Evolutionary conservation across 1,140 invertebrate genomes (phyloP).

Genomic region (Cyrtorhinus lividipennis): DNA sequence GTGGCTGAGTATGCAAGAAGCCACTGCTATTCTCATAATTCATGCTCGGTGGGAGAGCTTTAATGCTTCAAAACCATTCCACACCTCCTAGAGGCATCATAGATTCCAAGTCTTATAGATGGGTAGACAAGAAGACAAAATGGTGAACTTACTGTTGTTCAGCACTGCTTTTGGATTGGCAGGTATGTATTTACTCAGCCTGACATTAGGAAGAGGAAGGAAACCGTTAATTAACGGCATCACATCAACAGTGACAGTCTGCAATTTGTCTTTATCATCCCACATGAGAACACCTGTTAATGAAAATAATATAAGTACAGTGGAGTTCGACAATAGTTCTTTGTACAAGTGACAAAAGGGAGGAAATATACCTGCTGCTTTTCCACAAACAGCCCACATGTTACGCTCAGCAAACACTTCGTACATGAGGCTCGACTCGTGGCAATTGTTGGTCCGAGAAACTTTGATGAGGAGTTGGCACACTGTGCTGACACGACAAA

Average conservation of each 20-base stretch:
- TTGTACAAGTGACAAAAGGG: too few relatives aligned
- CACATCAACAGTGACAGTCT: constrained; percentile 68
- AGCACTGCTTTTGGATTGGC: constrained; percentile 38
- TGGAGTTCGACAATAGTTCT: too few relatives aligned
- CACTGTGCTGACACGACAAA: constrained; percentile 75
- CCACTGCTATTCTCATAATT: too few relatives aligned
- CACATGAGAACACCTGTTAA: constrained; percentile 63
- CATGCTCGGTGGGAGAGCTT: too few relatives aligned
- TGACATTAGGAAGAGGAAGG: constrained; percentile 70
- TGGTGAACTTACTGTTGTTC: constrained; percentile 3
- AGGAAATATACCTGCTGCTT: constrained; percentile 47
- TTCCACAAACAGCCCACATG: constrained; percentile 78
- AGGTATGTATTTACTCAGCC: constrained; percentile 82
- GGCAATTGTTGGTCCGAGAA: constrained; percentile 33
- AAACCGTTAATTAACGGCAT: constrained; percentile 81
- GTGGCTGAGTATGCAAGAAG: too few relatives aligned
- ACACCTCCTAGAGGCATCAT: too few relatives aligned
- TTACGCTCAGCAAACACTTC: constrained; percentile 80
- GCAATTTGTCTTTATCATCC: constrained; percentile 46
- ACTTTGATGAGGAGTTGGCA: constrained; percentile 70
- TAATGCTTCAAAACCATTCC: too few relatives aligned
- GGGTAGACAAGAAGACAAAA: too few relatives aligned
- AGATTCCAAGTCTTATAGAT: too few relatives aligned
- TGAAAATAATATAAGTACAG: constrained; percentile 19
- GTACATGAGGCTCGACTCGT: constrained; percentile 58